Percentiles rank a stretch among this genome's conserved stretches.
Conservation (phyloP, 2,113 vertebrate species). For the Proteles cristata region DNA sequence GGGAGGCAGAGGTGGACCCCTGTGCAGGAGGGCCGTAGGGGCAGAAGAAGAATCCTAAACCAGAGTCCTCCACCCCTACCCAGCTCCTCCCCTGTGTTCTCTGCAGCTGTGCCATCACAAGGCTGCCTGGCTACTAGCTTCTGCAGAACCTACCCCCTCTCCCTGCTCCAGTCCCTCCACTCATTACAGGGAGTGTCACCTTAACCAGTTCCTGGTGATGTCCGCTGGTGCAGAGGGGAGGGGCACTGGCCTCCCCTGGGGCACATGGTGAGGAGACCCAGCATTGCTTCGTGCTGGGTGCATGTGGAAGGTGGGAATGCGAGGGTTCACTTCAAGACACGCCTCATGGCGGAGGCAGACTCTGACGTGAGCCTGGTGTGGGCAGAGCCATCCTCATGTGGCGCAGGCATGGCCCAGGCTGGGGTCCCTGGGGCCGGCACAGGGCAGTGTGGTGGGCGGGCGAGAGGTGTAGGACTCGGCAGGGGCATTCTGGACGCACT, state of each 20-base stretch:
- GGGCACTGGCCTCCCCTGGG: too few species aligned
- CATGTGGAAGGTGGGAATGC: background rate
- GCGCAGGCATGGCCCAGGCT: rapidly evolving
- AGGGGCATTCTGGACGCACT: background rate
- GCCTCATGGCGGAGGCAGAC: rapidly evolving
- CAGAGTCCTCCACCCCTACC: background rate
- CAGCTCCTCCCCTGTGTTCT: background rate
- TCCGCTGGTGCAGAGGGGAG: background rate
- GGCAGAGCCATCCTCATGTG: background rate
- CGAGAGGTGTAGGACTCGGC: background rate
- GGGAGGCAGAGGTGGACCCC: background rate
- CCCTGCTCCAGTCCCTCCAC: too few species aligned
- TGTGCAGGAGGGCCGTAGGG: background rate
- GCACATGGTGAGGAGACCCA: background rate
- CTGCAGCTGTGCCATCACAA: background rate
- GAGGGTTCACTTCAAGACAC: background rate
- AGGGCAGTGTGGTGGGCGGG: background rate
- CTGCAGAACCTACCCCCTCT: too few species aligned
- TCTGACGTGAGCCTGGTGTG: background rate
- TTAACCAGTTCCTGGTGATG: background rate
- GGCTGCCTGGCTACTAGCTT: background rate
- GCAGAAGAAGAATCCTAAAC: background rate
- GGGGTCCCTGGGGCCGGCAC: too few species aligned
- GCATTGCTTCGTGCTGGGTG: background rate
- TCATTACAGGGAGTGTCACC: background rate